Evolutionary conservation across 2,888 invertebrate species (phyloP), one percentile per base, ranked within the genome.

Genomic region (Nephrotoma guestfalica): DNA sequence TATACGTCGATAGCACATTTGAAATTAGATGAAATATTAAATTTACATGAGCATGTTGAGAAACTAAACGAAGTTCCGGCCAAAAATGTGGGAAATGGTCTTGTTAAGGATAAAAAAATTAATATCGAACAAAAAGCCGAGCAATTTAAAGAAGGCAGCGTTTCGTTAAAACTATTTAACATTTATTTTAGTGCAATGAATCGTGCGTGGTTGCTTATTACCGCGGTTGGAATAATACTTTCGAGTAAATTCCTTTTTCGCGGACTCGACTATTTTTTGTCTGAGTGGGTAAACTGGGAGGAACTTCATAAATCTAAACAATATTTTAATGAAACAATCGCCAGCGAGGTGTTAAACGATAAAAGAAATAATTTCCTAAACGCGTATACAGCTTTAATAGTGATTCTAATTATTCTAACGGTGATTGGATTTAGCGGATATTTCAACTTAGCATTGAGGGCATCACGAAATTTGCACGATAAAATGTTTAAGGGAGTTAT

Each of bases 381-480:
- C 13, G 89, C 89, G 86, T 91, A 91, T 88, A 89, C 91, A 15
- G 87, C 89, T 2, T 30, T 30, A 30, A 30, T 30, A 30, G 30
- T 30, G 3, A 30, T 30, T 30, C 30, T 30, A 30, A 94, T 93
- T 87, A 96, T 96, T 90, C 94, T 95, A 90, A 89, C 92, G 91
- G 94, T 94, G 7, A 92, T 94, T 87, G 94, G 96, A 88, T 90
- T 96, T 43, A 96, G 96, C 91, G 92, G 96, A 83, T 96, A 96
- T 89, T 94, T 96, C 4, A 96, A 96, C 89, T 91, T 18, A 87
- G 91, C 47, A 88, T 88, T 4, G 87, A 89, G 92, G 41, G 95
- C 97, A 0, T 97, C 97, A 0, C 92, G 93, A 30, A 93, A 92
- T 3, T 92, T 98, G 0, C 98, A 98, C 90, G 95, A 96, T 89